Evolutionary conservation across 2,797 vertebrate genomes (phyloP).

Genomic region (Chloroceryle inda): DNA sequence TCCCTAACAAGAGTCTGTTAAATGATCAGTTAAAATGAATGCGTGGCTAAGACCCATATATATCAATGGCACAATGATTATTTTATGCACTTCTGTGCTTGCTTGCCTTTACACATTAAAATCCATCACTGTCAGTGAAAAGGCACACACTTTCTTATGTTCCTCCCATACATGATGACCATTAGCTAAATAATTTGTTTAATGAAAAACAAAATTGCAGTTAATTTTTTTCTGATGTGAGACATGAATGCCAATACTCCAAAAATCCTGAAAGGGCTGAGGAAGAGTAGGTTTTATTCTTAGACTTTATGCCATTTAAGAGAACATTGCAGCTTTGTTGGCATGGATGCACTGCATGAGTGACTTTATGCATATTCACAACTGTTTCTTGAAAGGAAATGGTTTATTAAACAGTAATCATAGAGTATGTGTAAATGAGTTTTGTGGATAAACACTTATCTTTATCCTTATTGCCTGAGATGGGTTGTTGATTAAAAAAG

Average conservation of each 20-base stretch:
- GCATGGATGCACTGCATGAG: background rate
- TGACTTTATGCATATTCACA: conserved; percentile 44
- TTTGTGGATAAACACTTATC: background rate
- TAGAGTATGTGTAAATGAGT: background rate
- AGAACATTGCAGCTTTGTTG: background rate
- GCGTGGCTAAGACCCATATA: background rate
- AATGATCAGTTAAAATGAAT: background rate
- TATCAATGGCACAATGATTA: background rate
- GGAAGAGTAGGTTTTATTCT: background rate
- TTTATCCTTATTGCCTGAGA: background rate
- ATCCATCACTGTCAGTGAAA: background rate
- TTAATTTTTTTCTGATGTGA: background rate
- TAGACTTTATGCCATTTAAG: background rate
- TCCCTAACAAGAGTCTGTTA: background rate
- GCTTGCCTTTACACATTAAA: background rate
- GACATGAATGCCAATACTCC: background rate
- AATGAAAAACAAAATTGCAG: background rate
- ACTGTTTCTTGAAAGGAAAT: conserved; percentile 38
- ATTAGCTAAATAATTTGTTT: background rate
- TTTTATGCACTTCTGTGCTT: background rate
- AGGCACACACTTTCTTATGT: background rate
- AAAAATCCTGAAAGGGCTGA: background rate
- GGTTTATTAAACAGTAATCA: conserved; percentile 45
- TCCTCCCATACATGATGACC: background rate
- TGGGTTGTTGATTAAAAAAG: background rate